phyloP scores from a whole-genome alignment of 2,797 vertebrate genomes.

The Falco novaeseelandiae region DNA sequence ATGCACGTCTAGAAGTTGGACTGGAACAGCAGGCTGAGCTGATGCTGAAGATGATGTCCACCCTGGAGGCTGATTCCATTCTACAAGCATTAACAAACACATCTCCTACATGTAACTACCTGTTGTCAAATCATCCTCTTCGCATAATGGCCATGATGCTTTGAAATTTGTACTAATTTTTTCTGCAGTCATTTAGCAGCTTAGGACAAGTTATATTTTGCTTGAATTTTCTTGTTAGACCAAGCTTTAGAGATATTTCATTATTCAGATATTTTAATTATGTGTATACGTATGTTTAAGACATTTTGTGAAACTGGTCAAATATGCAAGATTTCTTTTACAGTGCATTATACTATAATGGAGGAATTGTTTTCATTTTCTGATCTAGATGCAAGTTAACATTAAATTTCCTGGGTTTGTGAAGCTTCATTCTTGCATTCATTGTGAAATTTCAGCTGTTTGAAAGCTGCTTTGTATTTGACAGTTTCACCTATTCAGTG shows the following conservation, averaged over 20 bases:
- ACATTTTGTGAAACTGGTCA: background rate
- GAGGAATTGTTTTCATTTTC: background rate
- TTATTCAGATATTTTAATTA: background rate
- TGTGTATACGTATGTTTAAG: background rate
- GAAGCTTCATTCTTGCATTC: background rate
- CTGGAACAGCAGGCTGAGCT: slow-evolving; percentile 98
- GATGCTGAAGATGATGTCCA: slow-evolving; percentile 99
- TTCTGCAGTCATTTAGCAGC: background rate
- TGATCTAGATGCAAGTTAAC: background rate
- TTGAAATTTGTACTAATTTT: background rate
- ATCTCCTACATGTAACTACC: slow-evolving; percentile 87
- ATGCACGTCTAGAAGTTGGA: slow-evolving; percentile 95
- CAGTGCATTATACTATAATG: background rate
- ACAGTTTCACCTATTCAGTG: background rate
- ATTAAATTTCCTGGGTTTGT: background rate
- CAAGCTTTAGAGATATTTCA: background rate
- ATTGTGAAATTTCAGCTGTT: background rate
- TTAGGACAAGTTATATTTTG: background rate
- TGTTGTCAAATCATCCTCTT: slow-evolving; percentile 20
- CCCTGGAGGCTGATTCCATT: slow-evolving; percentile 96
- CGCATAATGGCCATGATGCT: background rate
- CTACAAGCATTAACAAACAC: slow-evolving; percentile 94
- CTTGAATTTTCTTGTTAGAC: background rate
- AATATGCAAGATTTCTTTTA: background rate
- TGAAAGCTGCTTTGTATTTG: background rate